Evolutionary conservation across 2,797 vertebrate species (phyloP), one percentile per base, ranked within the genome.

Genomic region (Eulemur mongoz): DNA sequence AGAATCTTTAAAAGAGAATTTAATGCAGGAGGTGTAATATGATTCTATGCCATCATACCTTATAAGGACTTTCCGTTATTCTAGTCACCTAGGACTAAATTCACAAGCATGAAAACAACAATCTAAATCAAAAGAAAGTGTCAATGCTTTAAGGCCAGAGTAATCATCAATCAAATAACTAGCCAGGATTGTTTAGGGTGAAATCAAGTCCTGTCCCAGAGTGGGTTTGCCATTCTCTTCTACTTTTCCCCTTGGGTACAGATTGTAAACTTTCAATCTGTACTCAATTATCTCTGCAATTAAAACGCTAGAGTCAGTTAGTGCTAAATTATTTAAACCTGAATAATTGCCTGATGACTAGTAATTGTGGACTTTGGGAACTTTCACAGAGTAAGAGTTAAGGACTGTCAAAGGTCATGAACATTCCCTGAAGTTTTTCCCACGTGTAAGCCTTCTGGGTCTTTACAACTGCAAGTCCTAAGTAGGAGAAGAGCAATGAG

Each of bases 241-340:
- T n/a, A 25, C 35, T n/a, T 84, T 84, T 54, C 38, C 79, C 80
- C 50, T 3, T 5, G 50, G 79, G 38, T 30, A 73, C 45, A 32
- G 27, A 94, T 50, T 87, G 40, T 43, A 82, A 96, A 91, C 30
- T 78, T 96, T 73, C n/a, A 45, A 45, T 45, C 43, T 45, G 43
- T 45, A 45, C 43, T 45, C 43, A 97, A 96, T 94, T 86, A 94
- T 88, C 59, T 92, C 86, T 57, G 80, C 91, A 95, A 86, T 95
- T 95, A 96, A 97, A 95, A 93, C 3, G 8, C 89, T 75, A 63
- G 30, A 65, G 32, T 82, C 80, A 75, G 83, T 94, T 81, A 50
- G 80, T 96, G 87, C 11, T 98, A 61, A 97, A 96, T 97, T 97
- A 95, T 98, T 97, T 92, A 98, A 96, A 95, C n/a, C 69, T 85